These are phyloP conservation scores for Therioaphis trifolii DNA, from an alignment of 2,888 invertebrate genomes.

Conservation along the genomic window DNA sequence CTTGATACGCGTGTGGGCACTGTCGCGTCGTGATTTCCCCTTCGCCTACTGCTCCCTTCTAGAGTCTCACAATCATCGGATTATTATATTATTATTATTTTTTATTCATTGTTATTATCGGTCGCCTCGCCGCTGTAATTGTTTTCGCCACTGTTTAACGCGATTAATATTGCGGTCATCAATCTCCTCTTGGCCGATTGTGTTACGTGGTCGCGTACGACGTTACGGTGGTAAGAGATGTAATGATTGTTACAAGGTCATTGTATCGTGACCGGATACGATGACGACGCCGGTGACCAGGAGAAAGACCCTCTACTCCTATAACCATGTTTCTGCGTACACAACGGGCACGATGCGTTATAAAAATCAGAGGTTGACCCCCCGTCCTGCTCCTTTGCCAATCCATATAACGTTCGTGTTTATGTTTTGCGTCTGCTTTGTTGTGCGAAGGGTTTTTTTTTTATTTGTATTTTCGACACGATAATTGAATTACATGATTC, in stretches of 20 bases:
- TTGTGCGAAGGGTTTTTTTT: neutral
- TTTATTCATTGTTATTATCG: neutral
- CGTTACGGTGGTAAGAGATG: neutral
- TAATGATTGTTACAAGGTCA: conserved; percentile 22
- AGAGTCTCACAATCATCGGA: neutral
- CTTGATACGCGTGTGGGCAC: neutral
- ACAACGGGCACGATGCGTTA: neutral
- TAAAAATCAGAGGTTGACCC: conserved; percentile 8
- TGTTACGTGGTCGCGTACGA: neutral
- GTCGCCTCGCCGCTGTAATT: neutral
- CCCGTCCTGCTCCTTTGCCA: neutral
- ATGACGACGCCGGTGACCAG: conserved; percentile 7
- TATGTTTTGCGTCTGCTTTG: neutral
- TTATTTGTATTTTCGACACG: neutral
- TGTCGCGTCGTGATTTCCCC: neutral
- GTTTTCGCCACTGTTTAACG: neutral
- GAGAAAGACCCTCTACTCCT: neutral
- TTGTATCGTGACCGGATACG: conserved; percentile 26
- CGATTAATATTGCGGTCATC: conserved; percentile 41
- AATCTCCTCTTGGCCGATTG: conserved; percentile 19
- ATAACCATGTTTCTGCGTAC: neutral
- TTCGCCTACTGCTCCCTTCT: neutral
- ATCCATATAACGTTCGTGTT: neutral
- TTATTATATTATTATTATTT: neutral
- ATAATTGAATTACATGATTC: neutral